Evolutionary conservation across 2,113 vertebrate species (phyloP).

Genomic region (Menura novaehollandiae): DNA sequence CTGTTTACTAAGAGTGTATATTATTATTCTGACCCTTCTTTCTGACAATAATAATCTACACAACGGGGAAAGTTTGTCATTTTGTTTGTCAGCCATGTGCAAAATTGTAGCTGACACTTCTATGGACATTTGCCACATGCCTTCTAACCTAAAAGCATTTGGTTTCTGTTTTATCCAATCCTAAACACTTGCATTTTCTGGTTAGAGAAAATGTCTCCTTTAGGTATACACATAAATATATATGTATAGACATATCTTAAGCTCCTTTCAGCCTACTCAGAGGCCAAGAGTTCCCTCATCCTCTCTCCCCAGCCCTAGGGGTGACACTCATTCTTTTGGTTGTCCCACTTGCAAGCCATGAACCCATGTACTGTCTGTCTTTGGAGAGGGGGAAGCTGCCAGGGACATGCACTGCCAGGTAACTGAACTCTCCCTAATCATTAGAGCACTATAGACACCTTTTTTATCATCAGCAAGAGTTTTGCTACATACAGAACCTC

Average conservation of each 20-base stretch:
- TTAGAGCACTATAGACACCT: neutral
- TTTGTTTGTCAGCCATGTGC: neutral
- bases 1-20: neutral
- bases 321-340: too few species aligned
- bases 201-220: neutral
- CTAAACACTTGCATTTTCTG: neutral
- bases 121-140: neutral
- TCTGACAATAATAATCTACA: neutral
- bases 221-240: neutral
- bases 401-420: neutral
- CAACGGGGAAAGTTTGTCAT: neutral
- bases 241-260: accelerated
- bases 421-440: neutral
- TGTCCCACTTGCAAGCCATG: neutral
- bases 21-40: neutral
- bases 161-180: neutral
- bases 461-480: neutral
- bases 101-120: neutral
- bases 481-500: neutral
- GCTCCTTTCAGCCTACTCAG: neutral
- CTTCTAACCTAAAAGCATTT: neutral
- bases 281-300: neutral
- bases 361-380: accelerated
- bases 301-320: neutral
- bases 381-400: neutral